These are phyloP conservation scores for Octodon degus DNA, from an alignment of 2,113 vertebrate species.

Conservation along the genomic window DNA sequence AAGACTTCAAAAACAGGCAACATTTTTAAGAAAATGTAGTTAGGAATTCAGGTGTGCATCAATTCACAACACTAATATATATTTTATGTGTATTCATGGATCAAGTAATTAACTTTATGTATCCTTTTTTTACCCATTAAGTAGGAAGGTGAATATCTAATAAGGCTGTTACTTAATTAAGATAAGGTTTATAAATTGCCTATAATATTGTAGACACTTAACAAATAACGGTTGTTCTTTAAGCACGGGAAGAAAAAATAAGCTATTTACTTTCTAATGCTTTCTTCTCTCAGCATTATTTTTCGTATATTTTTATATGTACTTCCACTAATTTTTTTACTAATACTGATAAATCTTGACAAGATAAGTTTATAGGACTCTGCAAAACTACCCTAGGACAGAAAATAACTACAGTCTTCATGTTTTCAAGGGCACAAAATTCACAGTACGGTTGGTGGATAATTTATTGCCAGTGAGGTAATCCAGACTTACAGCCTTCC, in stretches of 20 bases:
- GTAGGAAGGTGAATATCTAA: neutral
- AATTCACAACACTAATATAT: neutral
- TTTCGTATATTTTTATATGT: slow-evolving; percentile 25
- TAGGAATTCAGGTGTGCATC: neutral
- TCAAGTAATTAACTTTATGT: neutral
- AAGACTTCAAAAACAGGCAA: neutral
- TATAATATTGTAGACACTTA: neutral
- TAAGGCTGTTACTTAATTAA: neutral
- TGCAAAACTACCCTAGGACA: neutral
- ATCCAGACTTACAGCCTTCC: slow-evolving; percentile 13
- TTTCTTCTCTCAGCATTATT: neutral
- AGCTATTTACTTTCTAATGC: neutral
- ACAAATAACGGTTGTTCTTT: neutral
- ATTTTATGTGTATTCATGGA: neutral
- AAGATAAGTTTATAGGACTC: neutral
- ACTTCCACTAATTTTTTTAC: neutral
- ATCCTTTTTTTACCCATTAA: neutral
- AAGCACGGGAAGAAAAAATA: neutral
- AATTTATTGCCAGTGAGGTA: slow-evolving; percentile 60
- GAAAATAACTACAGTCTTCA: slow-evolving; percentile 28
- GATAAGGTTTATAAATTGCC: neutral
- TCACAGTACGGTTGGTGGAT: neutral
- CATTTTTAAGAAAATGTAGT: neutral
- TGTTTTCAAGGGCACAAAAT: slow-evolving; percentile 50
- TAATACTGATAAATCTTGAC: slow-evolving; percentile 15